Evolutionary conservation across 1,140 invertebrate species (phyloP).

Genomic region (Contarinia nasturtii): DNA sequence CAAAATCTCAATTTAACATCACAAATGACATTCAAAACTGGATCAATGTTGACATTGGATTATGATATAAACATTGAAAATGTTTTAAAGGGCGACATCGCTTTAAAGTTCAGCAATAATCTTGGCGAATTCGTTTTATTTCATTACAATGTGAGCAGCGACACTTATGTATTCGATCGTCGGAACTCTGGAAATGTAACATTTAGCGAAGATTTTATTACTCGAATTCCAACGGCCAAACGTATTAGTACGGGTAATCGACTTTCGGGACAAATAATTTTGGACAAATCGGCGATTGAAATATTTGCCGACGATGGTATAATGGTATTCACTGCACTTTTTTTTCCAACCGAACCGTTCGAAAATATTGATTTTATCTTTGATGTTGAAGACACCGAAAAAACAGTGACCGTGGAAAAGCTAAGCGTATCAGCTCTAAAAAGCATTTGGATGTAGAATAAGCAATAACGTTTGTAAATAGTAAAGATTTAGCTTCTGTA

Average conservation of each 20-base stretch:
- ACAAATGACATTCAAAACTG: neutral
- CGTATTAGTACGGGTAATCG: neutral
- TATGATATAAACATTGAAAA: neutral
- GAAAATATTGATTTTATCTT: neutral
- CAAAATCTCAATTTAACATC: neutral
- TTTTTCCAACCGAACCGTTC: neutral
- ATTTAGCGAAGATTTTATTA: neutral
- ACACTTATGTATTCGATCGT: neutral
- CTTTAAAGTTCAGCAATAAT: neutral
- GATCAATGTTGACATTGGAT: neutral
- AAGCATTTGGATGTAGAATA: neutral
- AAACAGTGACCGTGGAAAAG: neutral
- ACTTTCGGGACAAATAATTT: neutral
- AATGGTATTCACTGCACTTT: neutral
- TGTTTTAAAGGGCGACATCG: neutral
- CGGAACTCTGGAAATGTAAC: neutral
- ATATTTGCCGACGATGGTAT: neutral
- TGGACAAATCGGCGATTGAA: neutral
- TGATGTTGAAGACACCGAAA: neutral
- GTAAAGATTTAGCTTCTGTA: too few relatives aligned
- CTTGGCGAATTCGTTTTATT: neutral
- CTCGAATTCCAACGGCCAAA: neutral
- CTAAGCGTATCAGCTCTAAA: neutral
- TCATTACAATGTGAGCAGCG: neutral
- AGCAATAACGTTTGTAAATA: too few relatives aligned